phyloP scores from a whole-genome alignment of 2,113 vertebrate genomes.

The Indicator maculatus region DNA sequence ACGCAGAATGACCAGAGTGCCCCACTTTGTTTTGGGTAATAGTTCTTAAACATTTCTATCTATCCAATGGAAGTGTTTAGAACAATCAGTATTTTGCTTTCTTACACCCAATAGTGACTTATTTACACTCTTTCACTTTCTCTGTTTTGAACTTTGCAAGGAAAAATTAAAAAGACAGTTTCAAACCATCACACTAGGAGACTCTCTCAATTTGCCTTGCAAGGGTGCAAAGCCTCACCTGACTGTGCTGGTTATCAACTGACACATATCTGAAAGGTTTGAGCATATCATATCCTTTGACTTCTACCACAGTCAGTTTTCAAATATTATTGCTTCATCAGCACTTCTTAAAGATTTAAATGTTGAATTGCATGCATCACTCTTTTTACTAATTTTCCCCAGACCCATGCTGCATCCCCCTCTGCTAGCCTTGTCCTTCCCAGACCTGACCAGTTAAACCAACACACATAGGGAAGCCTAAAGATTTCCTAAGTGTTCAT shows the following conservation, averaged over 20 bases:
- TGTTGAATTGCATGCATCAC: not conserved
- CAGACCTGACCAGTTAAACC: not conserved
- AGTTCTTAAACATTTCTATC: too few species aligned
- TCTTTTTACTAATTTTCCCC: not conserved
- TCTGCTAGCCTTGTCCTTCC: not conserved
- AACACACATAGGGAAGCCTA: fast-evolving
- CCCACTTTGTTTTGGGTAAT: too few species aligned
- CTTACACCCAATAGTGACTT: too few species aligned
- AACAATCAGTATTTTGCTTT: too few species aligned
- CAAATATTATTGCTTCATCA: not conserved
- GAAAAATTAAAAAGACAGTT: too few species aligned
- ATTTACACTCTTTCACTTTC: too few species aligned
- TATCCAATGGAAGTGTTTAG: too few species aligned
- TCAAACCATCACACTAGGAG: too few species aligned
- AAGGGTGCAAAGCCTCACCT: not conserved
- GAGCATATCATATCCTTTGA: not conserved
- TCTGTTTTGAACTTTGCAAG: too few species aligned
- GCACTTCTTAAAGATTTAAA: not conserved
- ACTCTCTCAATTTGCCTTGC: not conserved
- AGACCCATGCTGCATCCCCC: not conserved
- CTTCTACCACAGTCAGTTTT: not conserved
- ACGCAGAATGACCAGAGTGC: too few species aligned
- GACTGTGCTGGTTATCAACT: not conserved
- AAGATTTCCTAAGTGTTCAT: not conserved
- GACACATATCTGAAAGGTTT: not conserved